Base-by-base conservation (phyloP, 2,113 vertebrate species). In the Albula glossodonta region DNA sequence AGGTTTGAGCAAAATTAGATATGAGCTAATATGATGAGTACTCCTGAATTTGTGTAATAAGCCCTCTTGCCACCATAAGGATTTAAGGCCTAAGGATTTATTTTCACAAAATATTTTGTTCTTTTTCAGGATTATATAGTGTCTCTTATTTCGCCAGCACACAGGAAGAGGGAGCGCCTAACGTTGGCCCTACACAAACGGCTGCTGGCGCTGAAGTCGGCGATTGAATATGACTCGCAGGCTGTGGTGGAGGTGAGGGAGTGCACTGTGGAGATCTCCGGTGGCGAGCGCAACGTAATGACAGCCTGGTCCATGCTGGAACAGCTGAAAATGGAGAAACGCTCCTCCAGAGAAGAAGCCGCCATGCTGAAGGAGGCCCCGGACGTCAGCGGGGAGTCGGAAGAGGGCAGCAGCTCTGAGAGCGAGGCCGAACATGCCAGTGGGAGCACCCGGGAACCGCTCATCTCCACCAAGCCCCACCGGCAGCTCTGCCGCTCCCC, bases 401-500 rank as follows among this genome's bases (percentile, higher is more conserved):
- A 98, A 90, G 97, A 98, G 89, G 97, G 96, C 92, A 96, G 96
- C 87, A 98, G 96, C 92, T 98, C 97, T 2, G 98, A 99, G 90
- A 98, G 96, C n/a, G 98, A 98, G 83, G 94, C 93, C 51, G 97
- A 98, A 80, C 96, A 95, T 51, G 91, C 90, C 8, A 82, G 78
- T 49, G 85, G 79, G 13, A 80, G 49, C 80, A 56, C 90, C 87
- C 88, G 90, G 31, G 97, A 97, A 82, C 96, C 95, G 6, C 92
- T 97, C 82, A 92, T 93, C 70, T 87, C 94, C 48, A 94, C 94
- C 81, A 99, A 99, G 88, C 96, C 96, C 13, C 97, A 99, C 86
- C 96, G 97, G 3, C 98, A 98, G n/a, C 97, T 99, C 85, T 99
- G 98, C 86, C 97, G 98, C 83, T 99, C 98, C 50, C 97, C 98